Percentiles rank a stretch among this genome's conserved stretches.
These are phyloP conservation scores for Acrocephalus kingi DNA, from an alignment of 2,113 vertebrate species.

Conservation along the genomic window DNA sequence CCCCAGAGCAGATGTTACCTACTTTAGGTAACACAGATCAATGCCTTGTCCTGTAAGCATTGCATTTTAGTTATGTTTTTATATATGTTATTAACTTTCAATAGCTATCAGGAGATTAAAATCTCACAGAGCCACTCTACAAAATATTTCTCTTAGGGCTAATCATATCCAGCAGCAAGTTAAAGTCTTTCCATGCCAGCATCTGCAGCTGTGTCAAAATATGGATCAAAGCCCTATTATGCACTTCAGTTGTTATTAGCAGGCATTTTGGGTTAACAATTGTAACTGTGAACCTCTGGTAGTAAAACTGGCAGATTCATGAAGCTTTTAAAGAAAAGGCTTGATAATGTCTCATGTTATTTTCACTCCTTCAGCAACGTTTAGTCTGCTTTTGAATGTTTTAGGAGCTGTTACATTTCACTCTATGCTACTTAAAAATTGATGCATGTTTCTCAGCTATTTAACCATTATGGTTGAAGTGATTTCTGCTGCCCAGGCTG, in stretches of 20 bases:
- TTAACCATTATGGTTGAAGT: background rate
- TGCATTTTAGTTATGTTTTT: background rate
- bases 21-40: background rate
- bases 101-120: background rate
- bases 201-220: background rate
- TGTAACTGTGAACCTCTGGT: background rate
- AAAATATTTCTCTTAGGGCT: background rate
- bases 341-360: background rate
- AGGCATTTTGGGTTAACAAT: background rate
- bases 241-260: background rate
- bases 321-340: background rate
- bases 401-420: background rate
- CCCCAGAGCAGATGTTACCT: background rate
- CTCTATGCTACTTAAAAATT: background rate
- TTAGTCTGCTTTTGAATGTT: background rate
- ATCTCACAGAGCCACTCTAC: background rate
- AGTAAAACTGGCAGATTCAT: background rate
- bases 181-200: background rate
- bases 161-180: background rate
- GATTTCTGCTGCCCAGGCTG: background rate
- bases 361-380: background rate
- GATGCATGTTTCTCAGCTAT: background rate
- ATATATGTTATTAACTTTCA: background rate
- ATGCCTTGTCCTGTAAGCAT: background rate
- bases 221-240: background rate